Conservation (phyloP, 2,113 vertebrate species). For the Brachirus orientalis region DNA sequence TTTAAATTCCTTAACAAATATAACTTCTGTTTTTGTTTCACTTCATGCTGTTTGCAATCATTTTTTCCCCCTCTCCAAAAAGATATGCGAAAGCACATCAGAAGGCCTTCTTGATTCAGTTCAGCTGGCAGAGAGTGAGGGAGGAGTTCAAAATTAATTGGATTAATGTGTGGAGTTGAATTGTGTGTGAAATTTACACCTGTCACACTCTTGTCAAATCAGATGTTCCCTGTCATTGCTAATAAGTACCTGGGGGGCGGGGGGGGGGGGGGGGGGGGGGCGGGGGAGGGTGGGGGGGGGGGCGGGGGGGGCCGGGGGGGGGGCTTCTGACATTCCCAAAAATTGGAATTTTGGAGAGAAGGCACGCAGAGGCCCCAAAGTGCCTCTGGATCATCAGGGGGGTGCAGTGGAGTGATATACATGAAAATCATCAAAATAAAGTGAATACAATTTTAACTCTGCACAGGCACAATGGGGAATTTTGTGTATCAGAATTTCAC, state of each 20-base stretch:
- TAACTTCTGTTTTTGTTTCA: slow-evolving; percentile 6
- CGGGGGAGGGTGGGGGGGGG: too few relatives aligned
- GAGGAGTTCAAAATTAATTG: slow-evolving; percentile 74
- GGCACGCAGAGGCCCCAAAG: too few relatives aligned
- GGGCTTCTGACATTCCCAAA: too few relatives aligned
- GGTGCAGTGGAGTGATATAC: too few relatives aligned
- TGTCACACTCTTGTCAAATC: slow-evolving; percentile 70
- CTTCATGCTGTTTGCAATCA: background rate
- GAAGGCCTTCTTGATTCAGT: background rate
- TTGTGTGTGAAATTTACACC: slow-evolving; percentile 78
- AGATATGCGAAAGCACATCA: background rate
- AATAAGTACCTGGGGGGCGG: slow-evolving; percentile 68
- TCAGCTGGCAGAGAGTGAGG: slow-evolving; percentile 16
- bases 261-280: too few relatives aligned
- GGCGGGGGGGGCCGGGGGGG: too few relatives aligned
- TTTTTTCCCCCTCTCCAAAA: too few relatives aligned
- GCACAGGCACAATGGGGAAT: background rate
- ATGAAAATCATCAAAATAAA: too few relatives aligned
- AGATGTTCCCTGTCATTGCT: slow-evolving; percentile 64
- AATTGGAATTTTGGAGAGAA: too few relatives aligned
- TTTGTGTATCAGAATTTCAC: background rate
- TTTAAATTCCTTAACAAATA: slow-evolving; percentile 11
- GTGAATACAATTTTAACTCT: background rate
- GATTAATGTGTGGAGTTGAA: slow-evolving; percentile 66
- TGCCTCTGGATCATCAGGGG: too few relatives aligned